Evolutionary conservation across 2,113 vertebrate species (phyloP).

Genomic region (Otus sunia): DNA sequence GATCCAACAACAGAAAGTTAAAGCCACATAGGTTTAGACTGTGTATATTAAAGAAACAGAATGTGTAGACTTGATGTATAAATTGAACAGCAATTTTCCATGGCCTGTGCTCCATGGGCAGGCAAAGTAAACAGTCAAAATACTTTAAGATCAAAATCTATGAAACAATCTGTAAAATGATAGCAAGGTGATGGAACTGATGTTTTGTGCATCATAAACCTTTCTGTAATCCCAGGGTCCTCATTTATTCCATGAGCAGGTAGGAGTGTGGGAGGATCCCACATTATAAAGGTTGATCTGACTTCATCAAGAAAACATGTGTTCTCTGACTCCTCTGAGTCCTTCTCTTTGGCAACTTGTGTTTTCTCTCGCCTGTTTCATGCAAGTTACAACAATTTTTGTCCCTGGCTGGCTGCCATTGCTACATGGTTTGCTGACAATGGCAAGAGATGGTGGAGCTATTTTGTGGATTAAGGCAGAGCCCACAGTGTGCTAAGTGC

Average conservation of each 20-base stretch:
- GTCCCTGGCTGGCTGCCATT: not conserved
- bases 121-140: not conserved
- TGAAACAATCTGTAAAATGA: not conserved
- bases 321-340: not conserved
- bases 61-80: not conserved
- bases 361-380: not conserved
- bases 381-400: not conserved
- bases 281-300: not conserved
- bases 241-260: not conserved
- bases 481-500: not conserved
- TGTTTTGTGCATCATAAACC: not conserved
- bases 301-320: not conserved
- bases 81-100: not conserved
- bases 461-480: not conserved
- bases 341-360: not conserved
- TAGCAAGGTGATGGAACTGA: not conserved
- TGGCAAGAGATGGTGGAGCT: not conserved
- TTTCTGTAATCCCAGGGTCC: not conserved
- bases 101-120: not conserved
- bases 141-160: not conserved
- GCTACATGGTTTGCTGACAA: not conserved
- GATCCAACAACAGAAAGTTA: not conserved
- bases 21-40: not conserved
- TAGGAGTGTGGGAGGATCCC: not conserved
- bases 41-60: not conserved